Conservation (phyloP, 2,797 vertebrate genomes). For the Alfaro cultratus region DNA sequence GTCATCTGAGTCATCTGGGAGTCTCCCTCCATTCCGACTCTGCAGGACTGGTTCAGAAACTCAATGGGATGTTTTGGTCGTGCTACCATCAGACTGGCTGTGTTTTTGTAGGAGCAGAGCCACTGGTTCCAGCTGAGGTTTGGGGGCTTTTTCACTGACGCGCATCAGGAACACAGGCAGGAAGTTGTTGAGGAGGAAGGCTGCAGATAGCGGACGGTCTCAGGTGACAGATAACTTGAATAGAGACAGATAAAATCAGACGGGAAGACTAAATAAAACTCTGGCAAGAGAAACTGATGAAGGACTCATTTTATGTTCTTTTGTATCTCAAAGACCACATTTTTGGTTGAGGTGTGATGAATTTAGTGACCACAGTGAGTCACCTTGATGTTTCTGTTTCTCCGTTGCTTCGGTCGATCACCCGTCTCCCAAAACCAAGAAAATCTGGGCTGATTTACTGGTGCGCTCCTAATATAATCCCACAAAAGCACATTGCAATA, state of each 20-base stretch:
- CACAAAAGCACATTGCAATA: background rate
- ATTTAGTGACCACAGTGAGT: too few species aligned
- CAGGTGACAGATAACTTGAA: constrained; percentile 11
- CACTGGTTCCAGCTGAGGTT: constrained; percentile 7
- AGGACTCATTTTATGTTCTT: background rate
- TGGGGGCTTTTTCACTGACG: constrained; percentile 1
- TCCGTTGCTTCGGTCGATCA: too few species aligned
- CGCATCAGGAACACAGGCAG: background rate
- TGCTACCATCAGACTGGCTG: constrained; percentile 10
- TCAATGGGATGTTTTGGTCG: background rate
- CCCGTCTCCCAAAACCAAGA: too few species aligned
- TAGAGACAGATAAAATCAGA: constrained; percentile 13
- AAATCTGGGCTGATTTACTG: too few species aligned
- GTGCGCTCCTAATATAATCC: background rate
- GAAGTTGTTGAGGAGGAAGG: constrained; percentile 14
- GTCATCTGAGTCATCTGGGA: background rate
- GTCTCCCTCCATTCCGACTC: constrained; percentile 1
- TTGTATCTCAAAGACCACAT: background rate
- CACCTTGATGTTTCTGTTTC: too few species aligned
- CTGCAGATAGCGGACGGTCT: constrained; percentile 7
- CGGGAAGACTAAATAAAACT: background rate
- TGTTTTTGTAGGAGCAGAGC: constrained; percentile 1
- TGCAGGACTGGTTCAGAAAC: constrained; percentile 17
- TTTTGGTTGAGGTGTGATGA: too few species aligned
- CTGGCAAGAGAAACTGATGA: constrained; percentile 6